Percentiles rank a stretch among this genome's conserved stretches.
Evolutionary conservation across 2,113 vertebrate genomes (phyloP).

Genomic region (Bungarus multicinctus): DNA sequence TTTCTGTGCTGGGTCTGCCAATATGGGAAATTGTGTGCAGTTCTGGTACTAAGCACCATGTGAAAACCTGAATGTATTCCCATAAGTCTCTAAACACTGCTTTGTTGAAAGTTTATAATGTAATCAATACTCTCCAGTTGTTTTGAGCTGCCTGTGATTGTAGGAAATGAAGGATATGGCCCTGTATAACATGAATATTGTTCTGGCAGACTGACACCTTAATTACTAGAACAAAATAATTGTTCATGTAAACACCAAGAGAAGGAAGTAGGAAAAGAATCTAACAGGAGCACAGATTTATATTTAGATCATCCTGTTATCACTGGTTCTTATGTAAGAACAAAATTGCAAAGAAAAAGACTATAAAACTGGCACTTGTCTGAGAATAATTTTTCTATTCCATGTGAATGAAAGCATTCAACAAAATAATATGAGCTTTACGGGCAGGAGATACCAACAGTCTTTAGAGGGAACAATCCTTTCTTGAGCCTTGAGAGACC

Average conservation of each 20-base stretch:
- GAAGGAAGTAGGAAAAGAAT: not conserved
- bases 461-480: not conserved
- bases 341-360: not conserved
- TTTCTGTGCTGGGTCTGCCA: not conserved
- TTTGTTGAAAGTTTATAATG: fast-evolving
- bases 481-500: not conserved
- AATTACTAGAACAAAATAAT: slow-evolving; percentile 24
- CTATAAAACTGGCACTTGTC: not conserved
- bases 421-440: not conserved
- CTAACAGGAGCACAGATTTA: slow-evolving; percentile 10
- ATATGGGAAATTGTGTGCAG: not conserved
- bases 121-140: not conserved
- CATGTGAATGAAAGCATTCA: not conserved
- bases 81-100: not conserved
- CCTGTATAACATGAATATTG: slow-evolving; percentile 3
- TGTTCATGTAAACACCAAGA: not conserved
- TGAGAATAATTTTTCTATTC: not conserved
- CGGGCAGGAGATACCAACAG: not conserved
- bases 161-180: not conserved
- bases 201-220: not conserved
- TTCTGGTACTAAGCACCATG: not conserved
- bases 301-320: slow-evolving; percentile 20
- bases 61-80: not conserved
- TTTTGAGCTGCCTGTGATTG: slow-evolving; percentile 15
- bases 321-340: slow-evolving; percentile 6